These are phyloP conservation scores for Flexamia atlantica DNA, from an alignment of 2,888 invertebrate species.

Conservation along the genomic window DNA sequence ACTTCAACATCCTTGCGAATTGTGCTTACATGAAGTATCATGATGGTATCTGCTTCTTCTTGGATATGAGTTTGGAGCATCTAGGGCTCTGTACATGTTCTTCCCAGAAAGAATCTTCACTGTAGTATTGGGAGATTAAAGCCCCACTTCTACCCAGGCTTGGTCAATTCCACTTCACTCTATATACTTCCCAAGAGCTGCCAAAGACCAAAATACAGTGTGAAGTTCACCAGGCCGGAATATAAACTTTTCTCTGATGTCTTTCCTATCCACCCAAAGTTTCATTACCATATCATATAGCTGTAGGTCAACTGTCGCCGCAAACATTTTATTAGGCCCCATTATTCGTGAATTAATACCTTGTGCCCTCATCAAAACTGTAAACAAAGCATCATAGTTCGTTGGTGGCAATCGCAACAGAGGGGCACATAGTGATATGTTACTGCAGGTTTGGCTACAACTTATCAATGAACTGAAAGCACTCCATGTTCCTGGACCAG, in stretches of 20 bases:
- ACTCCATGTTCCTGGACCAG: too few species aligned
- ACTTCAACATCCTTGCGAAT: too few species aligned
- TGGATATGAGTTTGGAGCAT: too few species aligned
- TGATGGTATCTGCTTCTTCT: too few species aligned
- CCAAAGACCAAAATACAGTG: constrained; percentile 9
- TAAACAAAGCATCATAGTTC: not conserved
- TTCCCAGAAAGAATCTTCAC: not conserved
- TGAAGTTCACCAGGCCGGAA: constrained; percentile 8
- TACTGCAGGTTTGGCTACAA: too few species aligned
- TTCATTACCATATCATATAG: not conserved
- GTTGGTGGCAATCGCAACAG: not conserved
- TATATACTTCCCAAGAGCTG: constrained; percentile 4
- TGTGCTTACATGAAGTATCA: too few species aligned
- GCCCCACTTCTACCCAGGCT: not conserved
- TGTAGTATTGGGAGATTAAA: not conserved
- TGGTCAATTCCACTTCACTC: not conserved
- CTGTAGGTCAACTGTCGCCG: not conserved
- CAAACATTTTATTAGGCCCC: constrained; percentile 12
- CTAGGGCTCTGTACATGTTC: not conserved
- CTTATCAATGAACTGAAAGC: too few species aligned
- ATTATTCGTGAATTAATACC: not conserved
- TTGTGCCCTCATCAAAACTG: not conserved
- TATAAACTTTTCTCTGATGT: constrained; percentile 3
- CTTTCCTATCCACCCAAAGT: not conserved
- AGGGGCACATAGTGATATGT: not conserved